Evolutionary conservation across 1,140 invertebrate species (phyloP).

Genomic region (Brachionus calyciflorus): DNA sequence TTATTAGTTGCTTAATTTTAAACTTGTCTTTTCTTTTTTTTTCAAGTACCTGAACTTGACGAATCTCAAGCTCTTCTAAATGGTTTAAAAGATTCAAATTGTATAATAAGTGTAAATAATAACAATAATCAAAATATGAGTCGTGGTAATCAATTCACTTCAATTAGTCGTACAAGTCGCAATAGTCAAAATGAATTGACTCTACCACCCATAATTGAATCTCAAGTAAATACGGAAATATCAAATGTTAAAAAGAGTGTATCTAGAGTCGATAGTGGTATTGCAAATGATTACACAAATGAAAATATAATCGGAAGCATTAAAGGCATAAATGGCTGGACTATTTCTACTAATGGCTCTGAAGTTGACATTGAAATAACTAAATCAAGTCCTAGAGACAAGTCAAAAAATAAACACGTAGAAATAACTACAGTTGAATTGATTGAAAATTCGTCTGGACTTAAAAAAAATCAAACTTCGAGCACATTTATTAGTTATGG

Average conservation of each 20-base stretch:
- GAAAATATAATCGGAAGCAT: not conserved
- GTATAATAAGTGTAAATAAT: not conserved
- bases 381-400: not conserved
- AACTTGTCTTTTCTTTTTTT: not conserved
- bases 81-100: not conserved
- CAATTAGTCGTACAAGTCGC: not conserved
- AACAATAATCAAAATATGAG: no score
- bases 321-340: not conserved
- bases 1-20: no score
- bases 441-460: not conserved
- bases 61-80: not conserved
- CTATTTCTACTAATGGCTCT: constrained; percentile 14
- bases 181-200: constrained; percentile 10
- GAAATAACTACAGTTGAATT: constrained; percentile 12
- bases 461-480: constrained; percentile 29
- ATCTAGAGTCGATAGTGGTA: not conserved
- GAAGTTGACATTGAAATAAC: not conserved
- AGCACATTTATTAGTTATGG: constrained; percentile 18
- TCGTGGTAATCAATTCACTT: not conserved
- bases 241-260: not conserved
- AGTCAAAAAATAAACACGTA: not conserved
- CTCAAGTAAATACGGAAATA: not conserved
- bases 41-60: constrained; percentile 35
- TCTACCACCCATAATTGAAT: not conserved
- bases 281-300: not conserved